Evolutionary conservation across 1,140 invertebrate species (phyloP).

Genomic region (Pseudobourletiella spinata): DNA sequence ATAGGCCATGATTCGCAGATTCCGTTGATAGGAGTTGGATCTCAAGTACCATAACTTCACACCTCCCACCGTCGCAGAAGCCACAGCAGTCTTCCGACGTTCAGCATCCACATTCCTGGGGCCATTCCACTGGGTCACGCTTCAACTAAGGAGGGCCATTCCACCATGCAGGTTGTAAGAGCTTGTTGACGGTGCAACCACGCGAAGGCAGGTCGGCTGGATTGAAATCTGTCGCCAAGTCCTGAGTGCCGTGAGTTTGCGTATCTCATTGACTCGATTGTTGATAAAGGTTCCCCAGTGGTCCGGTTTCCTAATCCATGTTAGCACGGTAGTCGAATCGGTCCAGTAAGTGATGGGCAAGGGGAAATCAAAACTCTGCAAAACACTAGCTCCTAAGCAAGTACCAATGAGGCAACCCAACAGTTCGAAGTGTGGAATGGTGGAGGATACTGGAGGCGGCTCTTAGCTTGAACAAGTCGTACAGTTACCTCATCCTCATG

Average conservation of each 20-base stretch:
- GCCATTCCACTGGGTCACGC: not conserved
- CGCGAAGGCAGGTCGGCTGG: conserved; percentile 22
- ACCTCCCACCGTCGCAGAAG: not conserved
- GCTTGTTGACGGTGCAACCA: conserved; percentile 5
- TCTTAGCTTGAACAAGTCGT: conserved; percentile 37
- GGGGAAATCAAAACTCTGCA: conserved; percentile 6
- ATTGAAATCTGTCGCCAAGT: conserved; percentile 10
- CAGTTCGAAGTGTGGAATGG: conserved; percentile 39
- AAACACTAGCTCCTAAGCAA: conserved; percentile 30
- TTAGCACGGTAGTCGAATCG: conserved; percentile 38
- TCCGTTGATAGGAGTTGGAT: not conserved
- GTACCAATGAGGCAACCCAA: conserved; percentile 39
- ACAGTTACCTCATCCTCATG: conserved; percentile 7
- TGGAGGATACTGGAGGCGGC: conserved; percentile 38
- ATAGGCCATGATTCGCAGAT: not conserved
- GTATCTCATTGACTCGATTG: conserved; percentile 34
- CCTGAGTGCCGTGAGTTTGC: conserved; percentile 7
- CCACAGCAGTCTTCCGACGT: not conserved
- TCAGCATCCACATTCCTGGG: not conserved
- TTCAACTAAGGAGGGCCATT: conserved; percentile 13
- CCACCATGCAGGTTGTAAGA: conserved; percentile 21
- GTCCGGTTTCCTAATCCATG: conserved; percentile 36
- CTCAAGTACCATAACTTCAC: not conserved
- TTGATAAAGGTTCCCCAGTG: conserved; percentile 33
- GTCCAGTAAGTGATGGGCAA: conserved; percentile 35